phyloP scores from a whole-genome alignment of 2,797 vertebrate genomes.

The Dendrocincla fuliginosa region DNA sequence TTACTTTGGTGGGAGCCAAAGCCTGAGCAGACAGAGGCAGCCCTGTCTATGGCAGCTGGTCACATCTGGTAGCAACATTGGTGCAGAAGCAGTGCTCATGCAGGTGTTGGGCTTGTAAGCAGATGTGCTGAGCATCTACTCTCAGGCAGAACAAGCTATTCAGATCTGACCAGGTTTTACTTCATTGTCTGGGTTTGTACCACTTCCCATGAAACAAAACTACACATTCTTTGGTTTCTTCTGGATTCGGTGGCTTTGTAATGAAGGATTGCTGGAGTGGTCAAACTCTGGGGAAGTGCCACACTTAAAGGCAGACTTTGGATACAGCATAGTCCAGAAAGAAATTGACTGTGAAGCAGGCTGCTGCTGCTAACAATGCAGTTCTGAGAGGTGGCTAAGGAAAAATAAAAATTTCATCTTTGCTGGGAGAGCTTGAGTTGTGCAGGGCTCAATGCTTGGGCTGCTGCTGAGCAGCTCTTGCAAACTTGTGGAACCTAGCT shows the following conservation, averaged over 20 bases:
- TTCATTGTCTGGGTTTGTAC: background rate
- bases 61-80: background rate
- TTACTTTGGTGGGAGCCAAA: background rate
- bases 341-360: background rate
- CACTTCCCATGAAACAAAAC: background rate
- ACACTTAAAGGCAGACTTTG: background rate
- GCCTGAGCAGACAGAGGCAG: background rate
- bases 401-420: background rate
- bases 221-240: background rate
- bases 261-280: background rate
- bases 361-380: background rate
- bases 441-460: background rate
- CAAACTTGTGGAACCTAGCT: background rate
- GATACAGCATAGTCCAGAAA: background rate
- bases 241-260: background rate
- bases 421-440: background rate
- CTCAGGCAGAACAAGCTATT: background rate
- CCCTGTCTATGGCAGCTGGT: background rate
- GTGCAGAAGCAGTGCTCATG: background rate
- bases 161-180: background rate
- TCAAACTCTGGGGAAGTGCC: background rate
- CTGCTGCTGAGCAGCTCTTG: background rate
- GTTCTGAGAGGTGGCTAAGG: background rate
- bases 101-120: background rate
- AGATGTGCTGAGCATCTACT: background rate